Evolutionary conservation across 2,797 vertebrate genomes (phyloP).

Genomic region (Clarias fuscus): DNA sequence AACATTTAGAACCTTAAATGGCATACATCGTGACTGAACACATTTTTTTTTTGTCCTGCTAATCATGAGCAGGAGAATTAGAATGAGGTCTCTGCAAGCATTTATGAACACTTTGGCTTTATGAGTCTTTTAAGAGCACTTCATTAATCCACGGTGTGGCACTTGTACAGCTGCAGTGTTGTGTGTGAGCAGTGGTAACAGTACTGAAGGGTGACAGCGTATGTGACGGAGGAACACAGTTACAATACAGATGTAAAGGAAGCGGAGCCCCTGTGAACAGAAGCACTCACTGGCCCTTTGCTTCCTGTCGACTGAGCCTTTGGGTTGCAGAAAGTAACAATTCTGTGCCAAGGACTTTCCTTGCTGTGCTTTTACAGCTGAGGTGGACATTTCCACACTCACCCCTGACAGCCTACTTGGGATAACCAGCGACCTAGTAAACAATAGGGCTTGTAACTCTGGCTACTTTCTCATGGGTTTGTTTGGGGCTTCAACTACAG

Average conservation of each 20-base stretch:
- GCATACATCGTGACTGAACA: not conserved
- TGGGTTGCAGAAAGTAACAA: conserved; percentile 60
- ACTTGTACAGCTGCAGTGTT: not conserved
- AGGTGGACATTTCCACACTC: conserved; percentile 68
- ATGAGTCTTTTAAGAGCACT: conserved; percentile 24
- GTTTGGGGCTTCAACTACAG: not conserved
- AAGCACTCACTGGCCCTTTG: conserved; percentile 59
- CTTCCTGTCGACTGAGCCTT: conserved; percentile 63
- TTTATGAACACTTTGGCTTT: conserved; percentile 19
- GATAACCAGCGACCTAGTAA: conserved; percentile 9
- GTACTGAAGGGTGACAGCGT: not conserved
- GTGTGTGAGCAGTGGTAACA: not conserved
- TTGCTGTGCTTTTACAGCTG: conserved; percentile 68
- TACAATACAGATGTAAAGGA: conserved; percentile 53
- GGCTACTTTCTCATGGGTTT: conserved; percentile 3
- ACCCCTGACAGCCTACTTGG: not conserved
- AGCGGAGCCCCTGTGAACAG: conserved; percentile 54
- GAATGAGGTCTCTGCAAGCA: not conserved
- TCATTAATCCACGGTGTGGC: conserved; percentile 4
- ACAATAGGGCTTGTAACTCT: conserved; percentile 16
- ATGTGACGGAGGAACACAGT: conserved; percentile 4
- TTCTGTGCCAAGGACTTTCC: conserved; percentile 67
- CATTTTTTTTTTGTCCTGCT: not conserved
- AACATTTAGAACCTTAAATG: not conserved
- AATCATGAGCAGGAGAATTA: not conserved